Evolutionary conservation across 92 coral and sea anemone species (phyloP).

Genomic region (Ricordea florida): DNA sequence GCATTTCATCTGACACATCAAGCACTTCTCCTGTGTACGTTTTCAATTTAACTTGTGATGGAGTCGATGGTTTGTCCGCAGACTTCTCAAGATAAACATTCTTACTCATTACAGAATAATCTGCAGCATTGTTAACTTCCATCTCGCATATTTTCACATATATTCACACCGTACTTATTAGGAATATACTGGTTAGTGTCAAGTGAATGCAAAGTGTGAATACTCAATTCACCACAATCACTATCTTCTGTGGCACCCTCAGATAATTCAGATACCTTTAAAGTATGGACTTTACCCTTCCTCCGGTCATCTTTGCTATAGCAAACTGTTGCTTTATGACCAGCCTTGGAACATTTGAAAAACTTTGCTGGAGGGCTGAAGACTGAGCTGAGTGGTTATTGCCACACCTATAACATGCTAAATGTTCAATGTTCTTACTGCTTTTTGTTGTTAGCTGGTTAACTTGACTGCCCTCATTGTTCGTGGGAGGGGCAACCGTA

Average conservation of each 20-base stretch:
- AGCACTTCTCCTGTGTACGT: constrained; percentile 55
- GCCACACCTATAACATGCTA: constrained; percentile 39
- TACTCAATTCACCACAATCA: not conserved
- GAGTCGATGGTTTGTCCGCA: constrained; percentile 23
- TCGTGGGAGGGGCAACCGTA: no score
- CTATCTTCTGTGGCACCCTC: no score
- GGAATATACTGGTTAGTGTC: not conserved
- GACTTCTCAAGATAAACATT: constrained; percentile 46
- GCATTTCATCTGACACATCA: constrained; percentile 48
- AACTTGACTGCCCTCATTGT: constrained; percentile 21
- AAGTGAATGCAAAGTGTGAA: not conserved
- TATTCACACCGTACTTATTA: not conserved
- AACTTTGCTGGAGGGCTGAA: constrained; percentile 15
- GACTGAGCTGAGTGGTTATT: constrained; percentile 46
- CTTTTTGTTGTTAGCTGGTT: constrained; percentile 2
- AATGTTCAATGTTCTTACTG: not conserved
- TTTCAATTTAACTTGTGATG: constrained; percentile 26
- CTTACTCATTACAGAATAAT: constrained; percentile 55
- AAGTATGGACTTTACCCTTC: not conserved
- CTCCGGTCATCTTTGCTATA: not conserved
- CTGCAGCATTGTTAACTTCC: constrained; percentile 59
- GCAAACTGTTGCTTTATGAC: constrained; percentile 13
- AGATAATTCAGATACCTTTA: not conserved
- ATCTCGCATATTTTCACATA: constrained; percentile 43
- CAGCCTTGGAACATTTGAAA: not conserved